Conservation (phyloP, 2,113 vertebrate species). For the Antigone vipio region DNA sequence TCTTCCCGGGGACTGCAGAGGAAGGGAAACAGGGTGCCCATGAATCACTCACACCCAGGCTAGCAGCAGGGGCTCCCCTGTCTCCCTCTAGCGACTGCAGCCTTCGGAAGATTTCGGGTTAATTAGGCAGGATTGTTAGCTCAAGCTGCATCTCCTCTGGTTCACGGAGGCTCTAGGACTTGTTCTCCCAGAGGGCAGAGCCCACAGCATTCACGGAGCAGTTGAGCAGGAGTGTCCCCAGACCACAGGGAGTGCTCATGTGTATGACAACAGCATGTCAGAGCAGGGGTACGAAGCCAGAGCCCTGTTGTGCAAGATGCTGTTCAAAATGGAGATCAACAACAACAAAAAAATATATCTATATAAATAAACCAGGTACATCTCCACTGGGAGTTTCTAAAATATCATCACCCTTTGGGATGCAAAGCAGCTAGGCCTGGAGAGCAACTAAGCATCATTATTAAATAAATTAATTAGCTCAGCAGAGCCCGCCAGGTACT, state of each 20-base stretch:
- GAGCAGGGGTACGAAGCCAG: neutral
- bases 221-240: neutral
- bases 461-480: slow-evolving; percentile 68
- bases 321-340: neutral
- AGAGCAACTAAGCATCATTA: slow-evolving; percentile 51
- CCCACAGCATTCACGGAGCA: neutral
- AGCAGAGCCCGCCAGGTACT: slow-evolving; percentile 58
- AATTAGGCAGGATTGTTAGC: neutral
- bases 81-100: neutral
- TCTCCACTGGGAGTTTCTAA: slow-evolving; percentile 16
- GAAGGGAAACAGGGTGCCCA: neutral
- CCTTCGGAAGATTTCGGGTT: neutral
- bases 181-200: neutral
- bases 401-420: slow-evolving; percentile 42
- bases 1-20: neutral
- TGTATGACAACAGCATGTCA: neutral
- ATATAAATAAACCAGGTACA: slow-evolving; percentile 3
- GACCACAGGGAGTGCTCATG: neutral
- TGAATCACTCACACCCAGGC: neutral
- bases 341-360: neutral
- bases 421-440: slow-evolving; percentile 60
- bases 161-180: neutral
- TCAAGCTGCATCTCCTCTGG: neutral
- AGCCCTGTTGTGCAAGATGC: neutral
- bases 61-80: neutral